Base-by-base conservation (phyloP, 2,113 vertebrate genomes). In the Dendropsophus ebraccatus region DNA sequence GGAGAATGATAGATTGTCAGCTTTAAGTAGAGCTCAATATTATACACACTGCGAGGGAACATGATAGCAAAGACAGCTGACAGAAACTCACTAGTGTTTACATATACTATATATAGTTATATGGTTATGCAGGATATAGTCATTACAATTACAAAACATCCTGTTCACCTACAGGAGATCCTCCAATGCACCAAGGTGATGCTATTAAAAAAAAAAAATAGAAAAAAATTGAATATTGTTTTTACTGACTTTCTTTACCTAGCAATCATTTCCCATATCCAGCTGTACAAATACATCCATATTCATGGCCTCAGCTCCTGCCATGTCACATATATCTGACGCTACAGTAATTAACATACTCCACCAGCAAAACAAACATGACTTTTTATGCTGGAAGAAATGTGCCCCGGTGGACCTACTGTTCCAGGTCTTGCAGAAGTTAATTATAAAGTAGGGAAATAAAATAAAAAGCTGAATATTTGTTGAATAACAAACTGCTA, bases 391-490 rank as follows among this genome's bases (percentile, higher is more conserved):
- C 54, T 56, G 54, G 21, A 56, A 56, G 54, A 56, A 7, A 21
- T 56, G 54, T 56, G 54, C 54, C 54, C 54, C 54, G 21, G 21
- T 65, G 60, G 60, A 65, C 60, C 60, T 3, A 30, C 60, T 65
- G 60, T 65, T 65, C 60, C 25, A 30, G 60, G 60, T 65, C 60
- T 65, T 65, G 60, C 60, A 65, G 60, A 65, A 65, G 60, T 65
- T 65, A 65, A 65, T 65, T 30, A 65, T 65, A 65, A 65, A 30
- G 25, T 65, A 30, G 60, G 25, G 25, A 30, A 65, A 30, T 2
- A 30, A 65, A 65, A 30, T 30, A 65, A 65, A 58, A 58, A n/a
- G 56, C 7, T n/a, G n/a, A n/a, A n/a, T n/a, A 23, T 1, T 7
- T 62, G n/a, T 12, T 65, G 60, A 65, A 65, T 30, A 65, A 65